Conservation (phyloP, 2,113 vertebrate species). For the Vulpes lagopus region DNA sequence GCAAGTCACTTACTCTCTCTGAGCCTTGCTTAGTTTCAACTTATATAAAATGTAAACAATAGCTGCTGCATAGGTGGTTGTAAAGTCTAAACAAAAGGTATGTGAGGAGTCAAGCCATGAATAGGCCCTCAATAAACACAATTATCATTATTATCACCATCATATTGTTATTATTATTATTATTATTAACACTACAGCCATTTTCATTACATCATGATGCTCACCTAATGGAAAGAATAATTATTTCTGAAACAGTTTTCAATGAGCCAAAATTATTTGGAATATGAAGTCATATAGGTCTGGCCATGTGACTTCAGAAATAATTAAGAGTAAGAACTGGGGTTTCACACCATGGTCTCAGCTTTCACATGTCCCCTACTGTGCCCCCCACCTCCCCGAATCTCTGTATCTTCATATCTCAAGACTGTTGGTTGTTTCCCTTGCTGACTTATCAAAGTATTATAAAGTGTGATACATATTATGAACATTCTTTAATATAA, state of each 20-base stretch:
- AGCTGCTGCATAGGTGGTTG: neutral
- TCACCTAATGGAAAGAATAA: constrained; percentile 45
- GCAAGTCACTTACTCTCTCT: neutral
- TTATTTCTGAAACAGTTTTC: neutral
- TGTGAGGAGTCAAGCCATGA: neutral
- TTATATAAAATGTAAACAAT: neutral
- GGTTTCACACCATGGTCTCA: neutral
- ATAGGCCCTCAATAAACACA: neutral
- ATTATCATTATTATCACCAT: constrained; percentile 34
- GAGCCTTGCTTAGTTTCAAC: neutral
- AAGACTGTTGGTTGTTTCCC: neutral
- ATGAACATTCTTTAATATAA: neutral
- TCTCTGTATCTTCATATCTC: neutral
- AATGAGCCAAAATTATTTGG: neutral
- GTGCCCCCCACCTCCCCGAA: neutral
- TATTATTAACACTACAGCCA: neutral
- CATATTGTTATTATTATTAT: neutral
- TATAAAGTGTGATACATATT: neutral
- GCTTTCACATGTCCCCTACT: too few relatives aligned
- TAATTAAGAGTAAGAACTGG: neutral
- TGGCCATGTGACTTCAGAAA: neutral
- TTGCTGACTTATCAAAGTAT: neutral
- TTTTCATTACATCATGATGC: neutral
- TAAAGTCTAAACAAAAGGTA: constrained; percentile 4
- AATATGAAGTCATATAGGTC: neutral